Evolutionary conservation across 2,113 vertebrate species (phyloP), one percentile per base, ranked within the genome.

Genomic region (Hydrolagus affinis): DNA sequence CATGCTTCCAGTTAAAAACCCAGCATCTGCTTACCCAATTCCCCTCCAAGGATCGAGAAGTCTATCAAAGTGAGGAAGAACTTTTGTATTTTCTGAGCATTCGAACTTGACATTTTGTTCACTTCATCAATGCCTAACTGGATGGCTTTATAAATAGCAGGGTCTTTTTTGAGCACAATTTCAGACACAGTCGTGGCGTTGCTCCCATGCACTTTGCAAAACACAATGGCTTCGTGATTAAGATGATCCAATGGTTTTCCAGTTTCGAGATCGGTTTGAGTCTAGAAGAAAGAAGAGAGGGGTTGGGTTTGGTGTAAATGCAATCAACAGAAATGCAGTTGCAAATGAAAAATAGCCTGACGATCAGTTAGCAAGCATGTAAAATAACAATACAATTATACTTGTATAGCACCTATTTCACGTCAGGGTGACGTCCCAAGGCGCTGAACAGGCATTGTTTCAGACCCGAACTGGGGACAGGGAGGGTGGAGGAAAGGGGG

Each of bases 181-280:
- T 86, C 14, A 15, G 57, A 68, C 23, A 78, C 74, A 9, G 0
- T 3, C 0, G 60, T 83, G 8, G 57, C 57, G 0, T 23, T 0
- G 23, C 74, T 25, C 9, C 60, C 85, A 30, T 4, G 12, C 11
- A 23, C 19, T 2, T 9, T 56, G 60, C 94, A 94, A 88, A 92
- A 92, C 0, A 85, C 87, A 85, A 93, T 28, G 0, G 68, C 89
- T 85, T 92, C 88, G 0, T 89, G 87, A 77, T 70, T 91, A 89
- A 95, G 89, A n/a, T 91, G 87, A 44, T 94, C 92, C 0, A 89
- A 91, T 21, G 94, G 92, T 0, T 91, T 91, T 0, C 91, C 91
- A 30, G 91, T 75, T 56, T 21, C 90, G 28, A 93, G 90, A 14
- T 94, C 89, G 4, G 87, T 3, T 0, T 87, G 89, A 72, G 92